Conservation (phyloP, 2,888 invertebrate species). For the Latrodectus elegans region DNA sequence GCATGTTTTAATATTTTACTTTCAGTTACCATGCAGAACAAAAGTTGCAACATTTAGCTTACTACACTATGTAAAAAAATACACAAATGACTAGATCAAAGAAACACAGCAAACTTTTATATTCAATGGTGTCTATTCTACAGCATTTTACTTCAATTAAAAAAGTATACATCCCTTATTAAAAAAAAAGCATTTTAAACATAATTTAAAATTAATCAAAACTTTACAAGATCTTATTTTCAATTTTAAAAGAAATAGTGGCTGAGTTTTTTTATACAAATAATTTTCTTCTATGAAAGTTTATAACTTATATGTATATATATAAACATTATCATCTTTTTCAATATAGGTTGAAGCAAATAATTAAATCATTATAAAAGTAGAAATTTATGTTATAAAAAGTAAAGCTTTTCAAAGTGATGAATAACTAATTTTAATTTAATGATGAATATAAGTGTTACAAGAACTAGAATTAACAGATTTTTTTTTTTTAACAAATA, state of each 20-base stretch:
- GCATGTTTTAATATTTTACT: neutral
- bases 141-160: neutral
- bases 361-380: neutral
- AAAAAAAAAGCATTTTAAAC: too few species aligned
- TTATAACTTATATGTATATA: too few species aligned
- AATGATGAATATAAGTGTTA: neutral
- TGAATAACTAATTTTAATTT: neutral
- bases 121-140: neutral
- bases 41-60: neutral
- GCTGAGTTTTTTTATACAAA: too few species aligned
- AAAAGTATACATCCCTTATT: too few species aligned
- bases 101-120: neutral
- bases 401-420: neutral
- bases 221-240: too few species aligned
- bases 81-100: constrained; percentile 4
- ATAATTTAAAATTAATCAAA: too few species aligned
- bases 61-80: neutral
- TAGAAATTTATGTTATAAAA: neutral
- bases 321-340: too few species aligned
- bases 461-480: neutral
- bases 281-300: too few species aligned
- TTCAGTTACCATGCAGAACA: neutral
- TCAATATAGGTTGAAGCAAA: neutral
- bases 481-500: neutral
- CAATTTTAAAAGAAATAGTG: neutral